phyloP scores from a whole-genome alignment of 2,113 vertebrate genomes.

The Lathamus discolor region DNA sequence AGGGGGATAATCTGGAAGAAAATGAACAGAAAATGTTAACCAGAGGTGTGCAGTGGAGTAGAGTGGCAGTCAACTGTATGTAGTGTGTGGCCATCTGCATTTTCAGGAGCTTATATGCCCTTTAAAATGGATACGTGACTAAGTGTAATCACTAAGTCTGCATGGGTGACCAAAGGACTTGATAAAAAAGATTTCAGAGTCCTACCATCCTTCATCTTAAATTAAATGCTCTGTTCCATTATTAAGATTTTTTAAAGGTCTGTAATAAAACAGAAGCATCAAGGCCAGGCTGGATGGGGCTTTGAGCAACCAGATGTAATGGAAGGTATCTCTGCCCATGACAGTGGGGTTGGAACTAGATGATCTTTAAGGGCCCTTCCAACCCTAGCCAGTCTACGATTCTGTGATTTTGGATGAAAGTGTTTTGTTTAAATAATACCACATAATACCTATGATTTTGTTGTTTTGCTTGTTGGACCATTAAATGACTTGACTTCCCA shows the following conservation, averaged over 20 bases:
- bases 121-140: background rate
- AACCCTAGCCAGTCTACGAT: background rate
- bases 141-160: background rate
- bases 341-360: background rate
- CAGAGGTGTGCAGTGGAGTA: background rate
- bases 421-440: background rate
- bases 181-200: background rate
- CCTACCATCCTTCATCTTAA: background rate
- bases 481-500: background rate
- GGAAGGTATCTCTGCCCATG: background rate
- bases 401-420: background rate
- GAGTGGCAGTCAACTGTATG: background rate
- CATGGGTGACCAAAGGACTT: background rate
- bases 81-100: fast-evolving
- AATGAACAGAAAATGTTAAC: background rate
- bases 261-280: background rate
- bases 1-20: background rate
- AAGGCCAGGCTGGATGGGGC: background rate
- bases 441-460: background rate
- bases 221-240: background rate
- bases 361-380: background rate
- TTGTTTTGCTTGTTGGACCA: background rate
- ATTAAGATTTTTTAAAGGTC: background rate
- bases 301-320: background rate
- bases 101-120: background rate